Percentiles rank a stretch among this genome's conserved stretches.
Evolutionary conservation across 2,797 vertebrate genomes (phyloP).

Genomic region (Sebastes glaucus): DNA sequence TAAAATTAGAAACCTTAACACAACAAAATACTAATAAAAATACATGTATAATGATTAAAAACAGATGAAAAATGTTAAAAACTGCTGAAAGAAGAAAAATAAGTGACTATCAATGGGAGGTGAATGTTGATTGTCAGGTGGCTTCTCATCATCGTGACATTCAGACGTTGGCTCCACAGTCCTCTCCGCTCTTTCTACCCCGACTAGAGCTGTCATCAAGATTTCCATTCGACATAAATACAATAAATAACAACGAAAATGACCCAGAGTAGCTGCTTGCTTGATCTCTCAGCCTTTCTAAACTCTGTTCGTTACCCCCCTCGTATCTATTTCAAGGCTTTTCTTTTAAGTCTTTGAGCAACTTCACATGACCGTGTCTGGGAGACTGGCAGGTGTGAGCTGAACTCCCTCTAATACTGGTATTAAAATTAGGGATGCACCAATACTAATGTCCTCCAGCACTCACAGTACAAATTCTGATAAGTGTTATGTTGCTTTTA

Average conservation of each 20-base stretch:
- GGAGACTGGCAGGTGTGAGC: not conserved
- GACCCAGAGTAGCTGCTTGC: conserved; percentile 21
- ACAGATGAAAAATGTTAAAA: conserved; percentile 23
- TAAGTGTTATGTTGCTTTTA: not conserved
- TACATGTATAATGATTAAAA: conserved; percentile 34
- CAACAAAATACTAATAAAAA: conserved; percentile 26
- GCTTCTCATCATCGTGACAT: conserved; percentile 10
- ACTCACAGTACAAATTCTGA: not conserved
- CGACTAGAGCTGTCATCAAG: conserved; percentile 22
- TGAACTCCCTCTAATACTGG: not conserved
- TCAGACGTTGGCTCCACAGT: conserved; percentile 25
- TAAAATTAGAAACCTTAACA: conserved; percentile 30
- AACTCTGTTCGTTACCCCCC: not conserved
- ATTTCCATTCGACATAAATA: conserved; percentile 66
- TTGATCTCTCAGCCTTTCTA: conserved; percentile 3
- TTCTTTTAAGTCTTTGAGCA: conserved; percentile 13
- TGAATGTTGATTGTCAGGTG: conserved; percentile 49
- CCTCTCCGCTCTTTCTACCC: conserved; percentile 7
- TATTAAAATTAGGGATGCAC: not conserved
- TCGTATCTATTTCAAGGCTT: not conserved
- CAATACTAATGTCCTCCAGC: not conserved
- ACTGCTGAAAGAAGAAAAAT: conserved; percentile 28
- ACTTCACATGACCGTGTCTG: conserved; percentile 15
- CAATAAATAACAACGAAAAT: conserved; percentile 72
- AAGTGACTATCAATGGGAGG: conserved; percentile 30